phyloP scores from a whole-genome alignment of 2,113 vertebrate genomes.

The Alces alces region DNA sequence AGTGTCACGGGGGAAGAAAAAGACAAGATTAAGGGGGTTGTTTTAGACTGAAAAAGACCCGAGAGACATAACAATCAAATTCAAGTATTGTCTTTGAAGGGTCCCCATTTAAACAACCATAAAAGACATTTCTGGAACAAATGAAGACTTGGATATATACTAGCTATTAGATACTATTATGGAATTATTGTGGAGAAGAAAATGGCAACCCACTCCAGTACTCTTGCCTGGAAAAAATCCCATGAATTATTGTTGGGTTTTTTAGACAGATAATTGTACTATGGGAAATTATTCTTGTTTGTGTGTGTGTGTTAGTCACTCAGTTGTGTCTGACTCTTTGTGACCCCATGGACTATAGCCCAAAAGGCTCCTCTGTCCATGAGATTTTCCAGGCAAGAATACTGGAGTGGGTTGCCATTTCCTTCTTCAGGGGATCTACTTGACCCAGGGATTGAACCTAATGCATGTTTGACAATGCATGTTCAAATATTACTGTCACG shows the following conservation, averaged over 20 bases:
- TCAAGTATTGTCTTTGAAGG: background rate
- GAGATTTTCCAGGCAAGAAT: background rate
- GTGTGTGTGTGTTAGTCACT: background rate
- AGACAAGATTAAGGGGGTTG: background rate
- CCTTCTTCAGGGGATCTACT: background rate
- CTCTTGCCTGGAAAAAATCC: background rate
- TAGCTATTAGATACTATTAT: background rate
- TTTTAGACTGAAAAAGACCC: background rate
- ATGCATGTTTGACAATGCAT: background rate
- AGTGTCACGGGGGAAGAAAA: background rate
- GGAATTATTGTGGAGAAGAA: background rate
- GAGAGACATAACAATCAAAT: background rate
- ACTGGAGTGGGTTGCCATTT: background rate
- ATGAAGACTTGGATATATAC: background rate
- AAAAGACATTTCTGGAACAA: conserved; percentile 9
- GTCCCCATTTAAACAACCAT: background rate
- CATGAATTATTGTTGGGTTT: background rate
- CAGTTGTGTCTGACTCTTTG: background rate
- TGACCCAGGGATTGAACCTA: background rate
- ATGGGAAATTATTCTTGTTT: background rate
- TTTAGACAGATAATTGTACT: background rate
- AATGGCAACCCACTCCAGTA: background rate
- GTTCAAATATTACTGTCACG: background rate
- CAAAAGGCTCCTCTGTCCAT: background rate
- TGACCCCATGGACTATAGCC: background rate